Conservation (phyloP, 2,888 invertebrate species). For the Zhuqinia jingwanae region DNA sequence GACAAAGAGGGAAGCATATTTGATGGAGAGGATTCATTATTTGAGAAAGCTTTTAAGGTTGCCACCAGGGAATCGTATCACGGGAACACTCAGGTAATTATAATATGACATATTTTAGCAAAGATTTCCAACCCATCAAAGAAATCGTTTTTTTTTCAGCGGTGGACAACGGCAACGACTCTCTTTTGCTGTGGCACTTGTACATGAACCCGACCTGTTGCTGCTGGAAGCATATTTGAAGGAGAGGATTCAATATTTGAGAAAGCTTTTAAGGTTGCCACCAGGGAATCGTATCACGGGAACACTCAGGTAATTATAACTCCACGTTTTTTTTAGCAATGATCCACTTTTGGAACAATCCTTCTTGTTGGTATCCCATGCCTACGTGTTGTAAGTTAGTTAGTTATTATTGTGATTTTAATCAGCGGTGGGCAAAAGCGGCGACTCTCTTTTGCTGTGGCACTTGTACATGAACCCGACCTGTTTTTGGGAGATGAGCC, state of each 20-base stretch:
- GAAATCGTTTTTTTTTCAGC: no score
- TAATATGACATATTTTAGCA: conserved; percentile 92
- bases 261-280: no score
- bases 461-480: conserved; percentile 81
- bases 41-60: no score
- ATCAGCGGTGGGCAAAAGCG: conserved; percentile 81
- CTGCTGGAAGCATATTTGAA: conserved; percentile 83
- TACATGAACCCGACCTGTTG: conserved; percentile 82
- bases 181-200: conserved; percentile 81
- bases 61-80: no score
- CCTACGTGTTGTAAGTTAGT: no score
- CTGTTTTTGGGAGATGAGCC: conserved; percentile 93
- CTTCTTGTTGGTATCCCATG: no score
- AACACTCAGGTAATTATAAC: conserved; percentile 82
- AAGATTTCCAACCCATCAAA: conserved; percentile 91
- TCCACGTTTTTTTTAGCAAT: conserved; percentile 91
- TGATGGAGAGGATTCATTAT: no score
- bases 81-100: conserved; percentile 78
- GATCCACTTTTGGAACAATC: no score
- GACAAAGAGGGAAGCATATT: conserved; percentile 83
- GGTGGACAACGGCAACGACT: conserved; percentile 81
- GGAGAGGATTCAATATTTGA: no score
- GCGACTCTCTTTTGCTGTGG: conserved; percentile 81
- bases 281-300: no score
- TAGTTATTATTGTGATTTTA: no score